Evolutionary conservation across 2,797 vertebrate genomes (phyloP), one percentile per base, ranked within the genome.

Genomic region (Phrynocephalus vlangalii): DNA sequence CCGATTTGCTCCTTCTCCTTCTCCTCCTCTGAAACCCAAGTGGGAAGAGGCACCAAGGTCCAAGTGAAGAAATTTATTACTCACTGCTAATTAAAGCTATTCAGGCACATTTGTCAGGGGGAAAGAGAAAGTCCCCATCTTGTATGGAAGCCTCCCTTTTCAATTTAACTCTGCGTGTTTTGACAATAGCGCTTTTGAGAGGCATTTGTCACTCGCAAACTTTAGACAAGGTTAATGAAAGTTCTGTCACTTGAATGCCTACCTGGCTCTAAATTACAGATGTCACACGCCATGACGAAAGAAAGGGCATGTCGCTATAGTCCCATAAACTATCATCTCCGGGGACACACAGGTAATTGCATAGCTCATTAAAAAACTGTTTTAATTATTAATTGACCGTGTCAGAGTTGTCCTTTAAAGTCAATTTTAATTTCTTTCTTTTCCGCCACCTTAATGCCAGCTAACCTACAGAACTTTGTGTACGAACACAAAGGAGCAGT

Each of bases 401-500:
- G 98, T 97, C 97, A 98, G 96, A 98, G 98, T 98, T 97, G 97
- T 98, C 97, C 98, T 98, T 98, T 97, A 93, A 97, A 98, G 97
- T 98, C 97, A 97, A 97, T 97, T 98, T 97, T 95, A 96, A 97
- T 98, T 98, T 97, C 96, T 95, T 95, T 87, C 96, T 97, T 95
- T 96, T 93, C 96, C 93, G 93, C 90, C 94, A 97, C 97, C 96
- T 93, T 90, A 95, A 92, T 96, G 96, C 94, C 95, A 93, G 94
- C 95, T 97, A 96, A 97, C 97, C 97, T 97, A 97, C 94, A 95
- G 95, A 95, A 96, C 95, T 95, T 76, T 91, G 93, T 89, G 84
- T 50, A 33, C 85, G 83, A 88, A 91, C 92, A 84, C 86, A 84
- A 94, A 91, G 91, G 89, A 84, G 26, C 88, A 10, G 89, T 63